A percentile compares a stretch with the other conserved stretches of the same genome.
Conservation (phyloP, 2,888 invertebrate species). For the Eristalis intricaria region DNA sequence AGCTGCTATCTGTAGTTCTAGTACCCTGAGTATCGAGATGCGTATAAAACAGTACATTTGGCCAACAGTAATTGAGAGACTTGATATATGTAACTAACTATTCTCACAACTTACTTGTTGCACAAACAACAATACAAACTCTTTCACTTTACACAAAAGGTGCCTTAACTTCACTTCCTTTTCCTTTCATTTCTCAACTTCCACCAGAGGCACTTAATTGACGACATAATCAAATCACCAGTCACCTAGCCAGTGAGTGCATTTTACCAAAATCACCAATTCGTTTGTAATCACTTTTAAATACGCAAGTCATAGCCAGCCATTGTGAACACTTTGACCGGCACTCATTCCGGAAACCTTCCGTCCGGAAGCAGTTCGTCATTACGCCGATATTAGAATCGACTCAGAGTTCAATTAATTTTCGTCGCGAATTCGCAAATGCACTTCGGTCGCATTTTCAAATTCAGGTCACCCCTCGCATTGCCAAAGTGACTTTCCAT, state of each 20-base stretch:
- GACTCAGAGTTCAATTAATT: conserved; percentile 63
- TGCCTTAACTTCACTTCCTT: not conserved
- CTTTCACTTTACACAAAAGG: too few relatives aligned
- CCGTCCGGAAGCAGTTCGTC: conserved; percentile 59
- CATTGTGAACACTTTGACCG: conserved; percentile 22
- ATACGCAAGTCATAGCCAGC: conserved; percentile 60
- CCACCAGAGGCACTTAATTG: not conserved
- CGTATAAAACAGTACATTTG: too few relatives aligned
- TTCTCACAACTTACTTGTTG: too few relatives aligned
- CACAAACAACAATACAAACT: too few relatives aligned
- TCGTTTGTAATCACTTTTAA: conserved; percentile 61
- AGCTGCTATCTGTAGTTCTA: too few relatives aligned
- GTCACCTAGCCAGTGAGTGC: not conserved
- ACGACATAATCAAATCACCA: not conserved
- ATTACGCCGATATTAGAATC: conserved; percentile 66
- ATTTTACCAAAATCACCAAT: conserved; percentile 27
- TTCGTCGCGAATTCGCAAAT: conserved; percentile 66
- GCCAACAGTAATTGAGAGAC: too few relatives aligned
- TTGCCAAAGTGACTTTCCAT: conserved; percentile 21
- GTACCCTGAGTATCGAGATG: too few relatives aligned
- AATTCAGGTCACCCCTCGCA: conserved; percentile 46
- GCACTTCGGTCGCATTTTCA: conserved; percentile 39
- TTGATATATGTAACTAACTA: too few relatives aligned
- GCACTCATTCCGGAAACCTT: conserved; percentile 7
- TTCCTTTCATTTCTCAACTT: not conserved